Evolutionary conservation across 2,888 invertebrate species (phyloP).

Genomic region (Hyposoter didymator): DNA sequence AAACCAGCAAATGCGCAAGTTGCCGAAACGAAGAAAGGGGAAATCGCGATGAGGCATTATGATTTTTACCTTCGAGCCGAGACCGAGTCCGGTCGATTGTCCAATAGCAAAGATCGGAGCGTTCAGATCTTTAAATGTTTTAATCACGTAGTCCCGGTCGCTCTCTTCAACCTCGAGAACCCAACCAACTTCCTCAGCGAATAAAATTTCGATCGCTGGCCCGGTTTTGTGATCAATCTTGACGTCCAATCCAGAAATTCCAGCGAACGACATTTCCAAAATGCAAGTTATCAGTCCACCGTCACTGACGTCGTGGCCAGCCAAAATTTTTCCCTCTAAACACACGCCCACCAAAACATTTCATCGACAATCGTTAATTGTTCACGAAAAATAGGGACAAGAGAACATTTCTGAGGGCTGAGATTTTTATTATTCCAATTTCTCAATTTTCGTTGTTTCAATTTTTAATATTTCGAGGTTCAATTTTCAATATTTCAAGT

Average conservation of each 20-base stretch:
- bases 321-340: slow-evolving; percentile 88
- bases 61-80: slow-evolving; percentile 86
- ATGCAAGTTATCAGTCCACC: slow-evolving; percentile 96
- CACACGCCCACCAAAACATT: slow-evolving; percentile 65
- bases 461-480: too few species aligned
- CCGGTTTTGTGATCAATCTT: slow-evolving; percentile 86
- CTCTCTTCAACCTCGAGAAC: slow-evolving; percentile 89
- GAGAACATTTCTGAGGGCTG: too few species aligned
- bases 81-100: slow-evolving; percentile 87
- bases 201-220: slow-evolving; percentile 89
- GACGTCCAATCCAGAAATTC: slow-evolving; percentile 91
- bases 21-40: background rate
- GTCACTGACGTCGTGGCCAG: slow-evolving; percentile 98
- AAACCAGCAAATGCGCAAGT: background rate
- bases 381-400: background rate
- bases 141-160: slow-evolving; percentile 86
- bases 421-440: too few species aligned
- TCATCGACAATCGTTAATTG: background rate
- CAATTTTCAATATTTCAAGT: too few species aligned
- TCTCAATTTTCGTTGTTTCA: too few species aligned
- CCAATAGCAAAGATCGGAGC: slow-evolving; percentile 90
- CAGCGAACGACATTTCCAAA: slow-evolving; percentile 98
- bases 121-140: slow-evolving; percentile 86
- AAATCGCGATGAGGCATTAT: background rate
- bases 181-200: slow-evolving; percentile 95